Base-by-base conservation (phyloP, 2,888 invertebrate species). In the Trilocha varians region DNA sequence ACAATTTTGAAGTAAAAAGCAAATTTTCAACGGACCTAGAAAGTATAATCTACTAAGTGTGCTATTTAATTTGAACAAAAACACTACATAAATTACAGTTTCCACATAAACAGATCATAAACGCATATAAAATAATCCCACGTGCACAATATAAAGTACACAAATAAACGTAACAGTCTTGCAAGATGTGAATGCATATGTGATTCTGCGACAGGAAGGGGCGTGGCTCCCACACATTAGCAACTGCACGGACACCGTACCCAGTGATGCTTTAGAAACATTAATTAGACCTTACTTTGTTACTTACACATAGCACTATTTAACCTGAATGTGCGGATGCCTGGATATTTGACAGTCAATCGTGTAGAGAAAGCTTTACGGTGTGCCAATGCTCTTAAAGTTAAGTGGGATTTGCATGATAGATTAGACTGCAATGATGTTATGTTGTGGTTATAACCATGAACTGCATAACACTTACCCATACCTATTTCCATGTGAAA, bases 151-250 rank as follows among this genome's bases (percentile, higher is more conserved):
- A 25, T 25, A 25, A 25, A 25, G 39, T 32, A 44, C 41, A 34
- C 36, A 39, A 17, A 34, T 18, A 25, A 25, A 25, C 11, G 25
- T 9, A 25, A 25, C 25, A 25, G 25, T 25, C 25, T 41, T 34
- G 34, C 13, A 13, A 34, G 14, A 52, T 50, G 51, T 42, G 47
- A 54, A 53, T 49, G 39, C 49, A 14, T 32, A 34, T 46, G 40
- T 39, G 25, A 50, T 56, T 59, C 59, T 50, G 65, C 66, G 69
- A 71, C 82, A 78, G 83, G 82, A 84, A 78, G 68, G 64, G 84
- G 84, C 79, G 80, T 69, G 72, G 62, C 52, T 51, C 45, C 52
- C 47, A 55, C 62, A 65, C 71, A 71, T 80, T 77, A 72, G 77
- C 78, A 70, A 69, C 62, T 75, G 55, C 62, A 66, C 65, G 53